Evolutionary conservation across 2,797 vertebrate genomes (phyloP), one percentile per base, ranked within the genome.

Genomic region (Crocodylus rhombifer): DNA sequence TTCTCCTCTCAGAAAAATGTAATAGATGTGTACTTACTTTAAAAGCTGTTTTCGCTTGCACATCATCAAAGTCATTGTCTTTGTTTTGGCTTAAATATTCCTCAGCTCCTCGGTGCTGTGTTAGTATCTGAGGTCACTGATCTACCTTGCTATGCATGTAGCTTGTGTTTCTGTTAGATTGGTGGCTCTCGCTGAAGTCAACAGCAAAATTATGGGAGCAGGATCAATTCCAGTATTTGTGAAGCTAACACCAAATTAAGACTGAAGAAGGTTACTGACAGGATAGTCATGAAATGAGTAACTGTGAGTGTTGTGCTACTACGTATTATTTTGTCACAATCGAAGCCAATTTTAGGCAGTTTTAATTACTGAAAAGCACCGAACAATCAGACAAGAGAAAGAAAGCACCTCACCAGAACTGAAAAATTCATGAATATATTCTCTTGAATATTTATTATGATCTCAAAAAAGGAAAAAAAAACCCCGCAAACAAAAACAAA

Each of bases 361-460:
- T 89, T 82, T 65, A 26, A 6, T 76, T 64, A 33, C 4, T 60
- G 51, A 84, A 90, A 69, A 11, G 11, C 90, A 91, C 89, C 36
- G 80, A 86, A 83, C 6, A 63, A 26, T 80, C 7, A 23, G 36
- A 7, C 14, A 17, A 51, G 9, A 21, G 12, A 28, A 14, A 21
- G 76, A 92, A 80, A 89, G 36, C 16, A 94, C 65, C 57, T 92
- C 61, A 95, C 86, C 51, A 90, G 92, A 85, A 75, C 80, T 67
- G 82, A 97, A 62, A 95, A 97, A 97, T 97, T 95, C 86, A 93
- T 97, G 96, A 98, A 98, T 98, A 98, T 97, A 98, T 97, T 98
- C 97, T 97, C 94, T 98, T 95, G 96, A 96, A 98, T 99, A 98
- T 99, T 99, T 98, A 98, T 98, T 98, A 97, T 98, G 97, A 98